A percentile compares a stretch with the other conserved stretches of the same genome.
Evolutionary conservation across 2,797 vertebrate species (phyloP).

Genomic region (Sternotherus odoratus): DNA sequence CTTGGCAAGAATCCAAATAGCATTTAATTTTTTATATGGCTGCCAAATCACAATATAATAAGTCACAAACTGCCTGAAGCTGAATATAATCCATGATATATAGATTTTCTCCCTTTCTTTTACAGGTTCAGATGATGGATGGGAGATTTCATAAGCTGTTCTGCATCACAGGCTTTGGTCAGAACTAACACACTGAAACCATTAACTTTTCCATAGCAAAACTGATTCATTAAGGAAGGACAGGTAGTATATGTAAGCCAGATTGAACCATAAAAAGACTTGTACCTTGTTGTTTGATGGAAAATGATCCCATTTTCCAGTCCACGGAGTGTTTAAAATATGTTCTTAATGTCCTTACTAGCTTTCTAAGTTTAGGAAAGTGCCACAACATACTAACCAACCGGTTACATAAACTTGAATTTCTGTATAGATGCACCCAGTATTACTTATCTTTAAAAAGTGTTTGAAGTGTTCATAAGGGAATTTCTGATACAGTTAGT

Average conservation of each 20-base stretch:
- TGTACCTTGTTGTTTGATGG: accelerated
- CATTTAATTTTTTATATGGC: conserved; percentile 69
- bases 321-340: not conserved
- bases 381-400: not conserved
- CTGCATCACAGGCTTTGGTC: conserved; percentile 57
- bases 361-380: not conserved
- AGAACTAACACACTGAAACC: conserved; percentile 50
- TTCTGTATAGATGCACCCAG: not conserved
- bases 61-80: conserved; percentile 68
- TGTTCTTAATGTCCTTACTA: not conserved
- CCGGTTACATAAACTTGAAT: not conserved
- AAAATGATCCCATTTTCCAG: not conserved
- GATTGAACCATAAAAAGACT: not conserved
- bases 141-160: conserved; percentile 41
- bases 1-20: conserved; percentile 70
- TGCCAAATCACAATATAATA: conserved; percentile 71
- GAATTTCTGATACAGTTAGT: not conserved
- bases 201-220: conserved; percentile 13
- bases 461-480: not conserved
- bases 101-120: conserved; percentile 28
- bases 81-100: conserved; percentile 60
- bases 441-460: not conserved
- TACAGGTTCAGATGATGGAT: conserved; percentile 48
- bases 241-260: not conserved
- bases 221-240: conserved; percentile 37